Percentiles rank a stretch among this genome's conserved stretches.
Conservation (phyloP, 2,797 vertebrate species). For the Hippoglossus hippoglossus region DNA sequence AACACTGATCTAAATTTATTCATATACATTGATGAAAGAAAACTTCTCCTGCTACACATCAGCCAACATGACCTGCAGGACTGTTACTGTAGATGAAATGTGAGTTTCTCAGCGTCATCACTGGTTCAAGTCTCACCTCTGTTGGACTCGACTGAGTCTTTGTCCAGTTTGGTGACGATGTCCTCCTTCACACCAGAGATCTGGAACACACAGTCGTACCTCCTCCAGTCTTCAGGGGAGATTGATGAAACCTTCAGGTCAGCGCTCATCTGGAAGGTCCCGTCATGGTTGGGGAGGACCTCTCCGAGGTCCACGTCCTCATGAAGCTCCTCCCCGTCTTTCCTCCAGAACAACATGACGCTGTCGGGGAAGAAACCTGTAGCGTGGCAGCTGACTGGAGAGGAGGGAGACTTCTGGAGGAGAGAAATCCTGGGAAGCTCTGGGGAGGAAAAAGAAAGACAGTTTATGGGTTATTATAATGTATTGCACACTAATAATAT, state of each 20-base stretch:
- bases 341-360: slow-evolving; percentile 41
- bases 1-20: too few relatives aligned
- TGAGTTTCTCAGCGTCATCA: neutral
- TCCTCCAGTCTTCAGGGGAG: slow-evolving; percentile 38
- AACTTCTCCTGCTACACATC: too few relatives aligned
- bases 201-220: slow-evolving; percentile 67
- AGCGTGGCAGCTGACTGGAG: slow-evolving; percentile 15
- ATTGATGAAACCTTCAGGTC: slow-evolving; percentile 46
- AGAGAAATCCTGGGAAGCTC: slow-evolving; percentile 9
- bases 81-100: too few relatives aligned
- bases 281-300: slow-evolving; percentile 65
- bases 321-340: slow-evolving; percentile 39
- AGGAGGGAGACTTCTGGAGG: slow-evolving; percentile 30
- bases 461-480: too few relatives aligned
- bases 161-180: slow-evolving; percentile 27
- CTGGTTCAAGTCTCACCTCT: neutral
- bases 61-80: too few relatives aligned
- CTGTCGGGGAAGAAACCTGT: slow-evolving; percentile 32
- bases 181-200: slow-evolving; percentile 40
- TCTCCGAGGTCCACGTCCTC: slow-evolving; percentile 52
- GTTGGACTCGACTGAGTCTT: slow-evolving; percentile 10
- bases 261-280: slow-evolving; percentile 68
- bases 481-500: too few relatives aligned
- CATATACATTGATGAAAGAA: too few relatives aligned
- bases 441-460: neutral